Conservation (phyloP, 2,888 invertebrate species). For the Eretmocerus hayati region DNA sequence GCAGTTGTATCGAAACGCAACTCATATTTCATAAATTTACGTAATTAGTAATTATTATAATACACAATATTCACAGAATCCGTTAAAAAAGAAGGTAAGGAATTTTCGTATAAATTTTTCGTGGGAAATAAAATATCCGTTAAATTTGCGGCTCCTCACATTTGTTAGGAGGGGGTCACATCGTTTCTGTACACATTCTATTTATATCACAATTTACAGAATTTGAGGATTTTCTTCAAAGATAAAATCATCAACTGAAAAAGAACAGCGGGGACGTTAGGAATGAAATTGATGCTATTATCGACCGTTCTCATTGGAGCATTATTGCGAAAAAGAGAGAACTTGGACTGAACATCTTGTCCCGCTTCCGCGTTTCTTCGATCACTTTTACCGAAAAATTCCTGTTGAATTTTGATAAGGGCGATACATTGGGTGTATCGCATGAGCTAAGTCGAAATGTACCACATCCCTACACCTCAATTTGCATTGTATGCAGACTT, state of each 20-base stretch:
- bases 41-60: slow-evolving; percentile 46
- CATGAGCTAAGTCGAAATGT: slow-evolving; percentile 22
- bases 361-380: slow-evolving; percentile 20
- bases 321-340: slow-evolving; percentile 24
- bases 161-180: slow-evolving; percentile 26
- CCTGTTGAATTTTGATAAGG: slow-evolving; percentile 11
- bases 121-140: slow-evolving; percentile 36
- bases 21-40: slow-evolving; percentile 43
- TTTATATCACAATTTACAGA: slow-evolving; percentile 48
- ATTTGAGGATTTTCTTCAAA: slow-evolving; percentile 32
- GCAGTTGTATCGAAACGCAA: slow-evolving; percentile 40
- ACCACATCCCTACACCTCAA: slow-evolving; percentile 15
- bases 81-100: slow-evolving; percentile 36
- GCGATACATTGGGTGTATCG: slow-evolving; percentile 20
- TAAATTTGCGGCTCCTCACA: slow-evolving; percentile 37
- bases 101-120: slow-evolving; percentile 26
- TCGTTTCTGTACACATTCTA: slow-evolving; percentile 44
- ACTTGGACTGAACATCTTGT: slow-evolving; percentile 21
- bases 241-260: slow-evolving; percentile 25
- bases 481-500: slow-evolving; percentile 17
- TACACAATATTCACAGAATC: slow-evolving; percentile 47
- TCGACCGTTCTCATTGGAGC: slow-evolving; percentile 25
- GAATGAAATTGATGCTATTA: slow-evolving; percentile 22
- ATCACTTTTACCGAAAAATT: slow-evolving; percentile 20
- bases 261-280: slow-evolving; percentile 22